Evolutionary conservation across 2,113 vertebrate genomes (phyloP).

Genomic region (Carollia perspicillata): DNA sequence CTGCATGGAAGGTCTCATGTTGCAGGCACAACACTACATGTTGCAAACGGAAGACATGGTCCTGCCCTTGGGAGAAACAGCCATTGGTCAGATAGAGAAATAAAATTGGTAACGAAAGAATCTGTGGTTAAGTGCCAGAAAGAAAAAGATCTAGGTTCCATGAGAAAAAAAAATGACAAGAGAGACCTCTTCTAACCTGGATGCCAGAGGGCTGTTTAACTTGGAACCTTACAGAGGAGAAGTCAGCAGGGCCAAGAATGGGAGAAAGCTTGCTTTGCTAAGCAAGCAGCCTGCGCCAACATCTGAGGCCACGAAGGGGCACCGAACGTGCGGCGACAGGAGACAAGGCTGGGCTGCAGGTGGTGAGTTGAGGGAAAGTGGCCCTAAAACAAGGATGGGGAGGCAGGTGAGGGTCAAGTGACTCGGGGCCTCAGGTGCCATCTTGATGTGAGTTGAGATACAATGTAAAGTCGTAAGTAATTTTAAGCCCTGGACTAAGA

Average conservation of each 20-base stretch:
- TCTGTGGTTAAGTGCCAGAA: not conserved
- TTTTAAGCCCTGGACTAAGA: not conserved
- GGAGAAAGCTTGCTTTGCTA: not conserved
- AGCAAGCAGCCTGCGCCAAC: not conserved
- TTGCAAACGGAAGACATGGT: not conserved
- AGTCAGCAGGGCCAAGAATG: not conserved
- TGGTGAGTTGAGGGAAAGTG: too few relatives aligned
- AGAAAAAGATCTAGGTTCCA: not conserved
- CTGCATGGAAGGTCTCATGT: not conserved
- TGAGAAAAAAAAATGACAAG: not conserved
- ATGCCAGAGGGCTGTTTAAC: not conserved
- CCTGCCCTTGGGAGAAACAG: not conserved
- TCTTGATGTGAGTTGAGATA: not conserved
- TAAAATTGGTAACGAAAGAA: not conserved
- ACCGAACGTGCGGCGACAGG: not conserved
- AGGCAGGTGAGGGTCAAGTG: not conserved
- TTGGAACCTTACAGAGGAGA: not conserved
- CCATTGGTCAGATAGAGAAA: not conserved
- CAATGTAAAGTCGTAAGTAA: not conserved
- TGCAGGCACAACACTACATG: rapidly evolving
- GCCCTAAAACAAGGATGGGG: not conserved
- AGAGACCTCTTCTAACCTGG: not conserved
- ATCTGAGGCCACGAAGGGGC: not conserved
- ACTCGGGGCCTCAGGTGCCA: not conserved
- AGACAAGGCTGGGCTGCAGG: not conserved